phyloP scores from a whole-genome alignment of 1,140 invertebrate genomes.

The Trichoplusia ni region DNA sequence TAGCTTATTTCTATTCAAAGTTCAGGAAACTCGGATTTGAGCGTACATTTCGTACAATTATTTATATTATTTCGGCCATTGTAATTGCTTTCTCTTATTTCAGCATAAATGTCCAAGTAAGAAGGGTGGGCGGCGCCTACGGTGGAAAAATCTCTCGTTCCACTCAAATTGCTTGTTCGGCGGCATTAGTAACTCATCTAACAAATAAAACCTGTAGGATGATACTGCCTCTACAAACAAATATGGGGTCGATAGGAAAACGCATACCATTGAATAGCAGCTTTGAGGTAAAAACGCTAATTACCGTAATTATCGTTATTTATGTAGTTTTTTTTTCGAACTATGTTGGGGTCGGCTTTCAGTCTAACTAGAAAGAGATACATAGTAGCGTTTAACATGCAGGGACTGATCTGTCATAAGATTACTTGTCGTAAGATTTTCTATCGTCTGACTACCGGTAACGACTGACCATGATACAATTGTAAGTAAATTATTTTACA shows the following conservation, averaged over 20 bases:
- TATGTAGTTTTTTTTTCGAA: neutral
- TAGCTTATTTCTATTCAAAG: no score
- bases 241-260: slow-evolving; percentile 86
- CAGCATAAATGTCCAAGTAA: slow-evolving; percentile 67
- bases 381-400: no score
- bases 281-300: slow-evolving; percentile 82
- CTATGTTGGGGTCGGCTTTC: neutral
- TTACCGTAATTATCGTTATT: neutral
- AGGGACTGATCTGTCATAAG: no score
- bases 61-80: no score
- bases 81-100: slow-evolving; percentile 35
- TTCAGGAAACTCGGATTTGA: no score
- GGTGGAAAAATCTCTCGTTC: slow-evolving; percentile 66
- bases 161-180: slow-evolving; percentile 55
- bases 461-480: no score
- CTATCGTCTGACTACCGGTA: no score
- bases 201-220: slow-evolving; percentile 61
- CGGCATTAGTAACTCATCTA: slow-evolving; percentile 58
- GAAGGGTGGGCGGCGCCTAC: slow-evolving; percentile 65
- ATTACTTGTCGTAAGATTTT: no score
- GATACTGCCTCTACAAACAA: slow-evolving; percentile 83
- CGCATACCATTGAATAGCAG: slow-evolving; percentile 80
- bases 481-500: no score
- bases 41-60: no score
- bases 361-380: no score